Evolutionary conservation across 2,888 invertebrate species (phyloP), one percentile per base, ranked within the genome.

Genomic region (Cristatella mucedo): DNA sequence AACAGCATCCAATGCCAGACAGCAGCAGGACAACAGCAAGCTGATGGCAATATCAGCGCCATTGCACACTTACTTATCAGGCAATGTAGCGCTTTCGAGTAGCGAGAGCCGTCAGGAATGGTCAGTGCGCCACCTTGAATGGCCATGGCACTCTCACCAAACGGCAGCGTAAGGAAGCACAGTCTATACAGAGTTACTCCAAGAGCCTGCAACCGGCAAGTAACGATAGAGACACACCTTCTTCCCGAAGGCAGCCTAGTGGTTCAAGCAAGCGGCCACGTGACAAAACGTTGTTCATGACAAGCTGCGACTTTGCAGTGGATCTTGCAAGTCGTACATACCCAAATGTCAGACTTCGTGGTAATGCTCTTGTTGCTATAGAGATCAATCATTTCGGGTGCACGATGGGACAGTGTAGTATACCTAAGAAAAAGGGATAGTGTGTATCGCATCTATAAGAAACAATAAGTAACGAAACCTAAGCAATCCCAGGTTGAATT

Each of bases 381-480:
- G 57, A 89, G 73, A 66, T 89, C 85, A 24, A 89, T 77, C 87
- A 87, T 89, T 72, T 87, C 87, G 3, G 87, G 87, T 11, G 86
- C 63, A 46, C 87, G 73, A 63, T 87, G 87, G 48, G 84, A 81
- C 38, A 86, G 70, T 1, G 87, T 87, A 5, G 87, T 87, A 62
- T 86, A 86, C 57, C 68, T 69, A 50, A 36, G 53, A 47, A 44
- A 47, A 44, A 51, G 50, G 44, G 53, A 49, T n/a, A n/a, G n/a
- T n/a, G n/a, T n/a, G n/a, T n/a, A n/a, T n/a, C n/a, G n/a, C n/a
- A n/a, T n/a, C n/a, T n/a, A n/a, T n/a, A n/a, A n/a, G n/a, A n/a
- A n/a, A n/a, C n/a, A n/a, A n/a, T n/a, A n/a, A n/a, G n/a, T n/a
- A n/a, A n/a, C n/a, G n/a, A n/a, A n/a, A n/a, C n/a, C n/a, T n/a